Evolutionary conservation across 2,888 invertebrate genomes (phyloP), one percentile per base, ranked within the genome.

Genomic region (Pilophorus perplexus): DNA sequence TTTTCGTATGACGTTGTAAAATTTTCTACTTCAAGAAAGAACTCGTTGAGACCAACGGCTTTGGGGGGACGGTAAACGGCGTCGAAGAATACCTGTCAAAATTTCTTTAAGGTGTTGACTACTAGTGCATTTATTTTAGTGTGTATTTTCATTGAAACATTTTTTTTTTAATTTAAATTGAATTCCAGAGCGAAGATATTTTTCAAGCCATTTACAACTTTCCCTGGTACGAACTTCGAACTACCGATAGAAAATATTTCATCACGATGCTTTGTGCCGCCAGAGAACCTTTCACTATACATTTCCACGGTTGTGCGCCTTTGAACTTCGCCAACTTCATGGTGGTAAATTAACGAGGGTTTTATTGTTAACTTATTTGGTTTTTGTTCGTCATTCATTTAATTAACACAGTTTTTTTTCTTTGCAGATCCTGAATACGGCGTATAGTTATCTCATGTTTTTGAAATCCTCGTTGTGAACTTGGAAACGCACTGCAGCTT

Each of bases 391-490:
- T 33, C 33, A 8, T 33, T 6, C 12, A 8, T 6, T 8, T 12
- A 33, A 33, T 33, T 33, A 33, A 6, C 33, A 33, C 6, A 33
- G 6, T 33, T 8, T 12, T 33, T 46, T 57, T 44, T 14, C 23
- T n/a, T 62, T 62, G 28, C 46, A 62, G 60, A 46, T 62, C 23
- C 46, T 46, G 8, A 62, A 62, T 20, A 62, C 60, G 2, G 2
- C 60, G 8, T 62, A 62, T 33, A 46, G 46, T 33, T 62, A 62
- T 33, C 46, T 62, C 22, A 62, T 62, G 60, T 62, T 44, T n/a
- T 46, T 62, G 60, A 62, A 18, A 18, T 62, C 60, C 2, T 37
- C 38, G 6, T 16, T 55, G 38, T 52, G 18, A n/a, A n/a, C n/a
- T n/a, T n/a, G n/a, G n/a, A n/a, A n/a, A n/a, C n/a, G n/a, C n/a